Conservation (phyloP, 2,797 vertebrate genomes). For the Melanotaenia boesemani region DNA sequence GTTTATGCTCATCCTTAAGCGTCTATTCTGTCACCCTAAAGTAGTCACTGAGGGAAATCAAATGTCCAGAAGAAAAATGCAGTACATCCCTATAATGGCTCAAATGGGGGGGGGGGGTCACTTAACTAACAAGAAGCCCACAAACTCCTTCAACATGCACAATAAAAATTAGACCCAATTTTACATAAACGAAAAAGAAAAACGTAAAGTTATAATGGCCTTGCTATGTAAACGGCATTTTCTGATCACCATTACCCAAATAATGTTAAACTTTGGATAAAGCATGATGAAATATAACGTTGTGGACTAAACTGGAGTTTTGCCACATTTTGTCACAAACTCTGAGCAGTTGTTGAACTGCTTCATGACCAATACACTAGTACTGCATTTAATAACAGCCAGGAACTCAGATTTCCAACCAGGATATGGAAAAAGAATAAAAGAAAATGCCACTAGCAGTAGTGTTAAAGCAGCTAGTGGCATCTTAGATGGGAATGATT, state of each 20-base stretch:
- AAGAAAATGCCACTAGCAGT: too few species aligned
- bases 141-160: neutral
- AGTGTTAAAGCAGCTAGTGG: too few species aligned
- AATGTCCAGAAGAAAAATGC: conserved; percentile 58
- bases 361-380: too few species aligned
- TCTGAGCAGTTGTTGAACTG: too few species aligned
- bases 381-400: too few species aligned
- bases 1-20: conserved; percentile 69
- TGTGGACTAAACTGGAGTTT: neutral
- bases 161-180: neutral
- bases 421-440: too few species aligned
- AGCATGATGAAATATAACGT: neutral
- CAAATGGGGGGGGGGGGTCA: conserved; percentile 14
- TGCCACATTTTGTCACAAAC: too few species aligned
- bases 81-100: conserved; percentile 18
- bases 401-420: too few species aligned
- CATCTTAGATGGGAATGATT: too few species aligned
- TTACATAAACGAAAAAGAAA: neutral
- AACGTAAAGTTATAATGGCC: neutral
- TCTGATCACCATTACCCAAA: neutral
- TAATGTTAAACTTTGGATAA: neutral
- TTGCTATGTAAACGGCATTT: neutral
- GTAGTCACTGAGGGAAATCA: conserved; percentile 57
- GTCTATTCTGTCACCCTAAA: conserved; percentile 59
- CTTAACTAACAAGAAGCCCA: conserved; percentile 11